Evolutionary conservation across 2,113 vertebrate species (phyloP).

Genomic region (Bettongia penicillata): DNA sequence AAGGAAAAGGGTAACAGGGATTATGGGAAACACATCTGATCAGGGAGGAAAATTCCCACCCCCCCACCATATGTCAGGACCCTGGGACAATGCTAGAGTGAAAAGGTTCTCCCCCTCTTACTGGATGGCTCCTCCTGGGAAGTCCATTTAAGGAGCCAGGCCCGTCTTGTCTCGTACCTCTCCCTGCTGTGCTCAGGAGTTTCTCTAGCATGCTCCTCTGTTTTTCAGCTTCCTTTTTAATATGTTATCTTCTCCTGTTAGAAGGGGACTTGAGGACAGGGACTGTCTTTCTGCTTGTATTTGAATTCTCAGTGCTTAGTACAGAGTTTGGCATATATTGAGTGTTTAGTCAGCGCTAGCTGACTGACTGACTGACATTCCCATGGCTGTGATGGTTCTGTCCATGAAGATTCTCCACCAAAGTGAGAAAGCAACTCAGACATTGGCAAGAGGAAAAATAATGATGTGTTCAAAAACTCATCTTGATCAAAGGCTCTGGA

Average conservation of each 20-base stretch:
- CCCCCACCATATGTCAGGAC: neutral
- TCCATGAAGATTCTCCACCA: neutral
- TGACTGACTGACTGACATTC: neutral
- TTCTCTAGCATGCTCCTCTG: neutral
- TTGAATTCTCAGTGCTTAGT: neutral
- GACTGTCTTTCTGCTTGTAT: neutral
- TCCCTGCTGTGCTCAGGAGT: neutral
- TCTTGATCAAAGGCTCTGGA: neutral
- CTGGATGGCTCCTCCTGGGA: neutral
- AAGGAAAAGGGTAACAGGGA: neutral
- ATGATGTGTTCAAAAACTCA: neutral
- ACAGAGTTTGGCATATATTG: neutral
- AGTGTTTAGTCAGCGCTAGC: neutral
- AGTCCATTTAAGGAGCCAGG: neutral
- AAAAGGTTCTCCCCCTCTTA: neutral
- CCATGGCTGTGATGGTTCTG: neutral
- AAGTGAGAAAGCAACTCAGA: neutral
- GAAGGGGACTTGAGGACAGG: neutral
- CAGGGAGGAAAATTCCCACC: neutral
- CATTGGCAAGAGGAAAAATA: neutral
- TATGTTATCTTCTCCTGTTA: neutral
- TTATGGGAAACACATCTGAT: neutral
- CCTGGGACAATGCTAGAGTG: neutral
- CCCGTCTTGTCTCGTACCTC: neutral
- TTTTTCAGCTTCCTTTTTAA: neutral